These are phyloP conservation scores for Willisornis vidua DNA, from an alignment of 2,113 vertebrate genomes.

Conservation along the genomic window DNA sequence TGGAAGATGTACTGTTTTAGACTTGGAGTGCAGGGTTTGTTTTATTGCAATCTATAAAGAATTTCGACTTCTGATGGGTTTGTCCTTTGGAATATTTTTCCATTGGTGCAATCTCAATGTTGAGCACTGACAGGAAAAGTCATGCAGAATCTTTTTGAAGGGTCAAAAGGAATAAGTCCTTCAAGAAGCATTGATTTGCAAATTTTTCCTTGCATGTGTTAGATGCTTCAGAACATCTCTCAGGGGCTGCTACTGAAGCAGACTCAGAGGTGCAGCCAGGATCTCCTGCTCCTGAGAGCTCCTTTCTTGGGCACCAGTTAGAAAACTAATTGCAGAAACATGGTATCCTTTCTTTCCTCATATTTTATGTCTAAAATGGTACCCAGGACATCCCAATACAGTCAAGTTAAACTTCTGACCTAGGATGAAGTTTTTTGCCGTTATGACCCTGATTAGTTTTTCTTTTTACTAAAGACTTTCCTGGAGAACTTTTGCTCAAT, in stretches of 20 bases:
- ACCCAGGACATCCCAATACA: background rate
- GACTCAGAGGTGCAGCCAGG: background rate
- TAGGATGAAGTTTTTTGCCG: background rate
- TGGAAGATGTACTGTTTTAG: background rate
- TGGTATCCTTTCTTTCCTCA: background rate
- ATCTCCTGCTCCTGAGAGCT: background rate
- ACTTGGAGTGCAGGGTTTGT: background rate
- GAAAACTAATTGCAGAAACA: background rate
- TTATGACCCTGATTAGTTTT: background rate
- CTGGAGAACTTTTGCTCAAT: background rate
- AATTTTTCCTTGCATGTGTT: background rate
- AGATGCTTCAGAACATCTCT: background rate
- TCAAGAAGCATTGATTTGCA: background rate
- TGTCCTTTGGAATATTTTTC: slow-evolving; percentile 14
- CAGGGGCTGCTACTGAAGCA: background rate
- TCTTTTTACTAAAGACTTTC: background rate
- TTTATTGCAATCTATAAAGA: slow-evolving; percentile 30
- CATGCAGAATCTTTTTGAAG: background rate
- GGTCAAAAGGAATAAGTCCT: background rate
- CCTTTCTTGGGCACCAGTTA: background rate
- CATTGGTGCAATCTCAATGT: background rate
- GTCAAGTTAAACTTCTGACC: background rate
- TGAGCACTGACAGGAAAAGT: background rate
- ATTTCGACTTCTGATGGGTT: background rate
- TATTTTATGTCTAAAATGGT: background rate